Percentiles rank a stretch among this genome's conserved stretches.
phyloP scores from a whole-genome alignment of 2,797 vertebrate species.

The Dermochelys coriacea region DNA sequence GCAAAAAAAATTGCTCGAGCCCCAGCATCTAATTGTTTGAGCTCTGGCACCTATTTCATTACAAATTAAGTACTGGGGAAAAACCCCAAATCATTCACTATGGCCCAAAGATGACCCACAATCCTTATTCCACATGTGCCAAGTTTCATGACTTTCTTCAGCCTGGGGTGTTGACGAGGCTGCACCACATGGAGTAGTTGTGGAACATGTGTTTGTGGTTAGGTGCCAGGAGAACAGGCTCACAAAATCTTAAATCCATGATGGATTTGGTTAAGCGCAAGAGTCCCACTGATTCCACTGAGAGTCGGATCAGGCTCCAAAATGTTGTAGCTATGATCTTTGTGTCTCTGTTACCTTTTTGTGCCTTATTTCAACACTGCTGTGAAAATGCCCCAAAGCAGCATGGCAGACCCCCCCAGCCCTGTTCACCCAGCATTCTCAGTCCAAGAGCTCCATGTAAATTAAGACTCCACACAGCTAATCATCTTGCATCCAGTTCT shows the following conservation, averaged over 20 bases:
- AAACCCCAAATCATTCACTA: too few species aligned
- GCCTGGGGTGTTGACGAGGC: background rate
- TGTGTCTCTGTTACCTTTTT: background rate
- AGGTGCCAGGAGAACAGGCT: background rate
- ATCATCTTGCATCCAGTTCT: slow-evolving; percentile 70
- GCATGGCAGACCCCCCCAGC: too few species aligned
- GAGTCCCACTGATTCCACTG: background rate
- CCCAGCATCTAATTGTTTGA: too few species aligned
- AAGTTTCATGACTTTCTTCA: background rate
- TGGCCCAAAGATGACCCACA: background rate
- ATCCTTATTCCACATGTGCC: background rate
- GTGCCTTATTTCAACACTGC: background rate
- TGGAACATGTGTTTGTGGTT: background rate
- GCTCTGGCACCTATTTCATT: too few species aligned
- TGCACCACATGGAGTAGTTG: background rate
- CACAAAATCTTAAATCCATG: rapidly evolving
- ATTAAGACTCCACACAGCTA: slow-evolving; percentile 51
- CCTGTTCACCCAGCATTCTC: slow-evolving; percentile 15
- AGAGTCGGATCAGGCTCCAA: background rate
- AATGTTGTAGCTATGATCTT: background rate
- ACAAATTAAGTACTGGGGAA: too few species aligned
- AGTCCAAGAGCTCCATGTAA: slow-evolving; percentile 57
- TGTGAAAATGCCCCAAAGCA: background rate
- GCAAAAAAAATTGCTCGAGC: too few species aligned
- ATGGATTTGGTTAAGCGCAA: background rate